phyloP scores from a whole-genome alignment of 1,140 invertebrate genomes.

The Thereuonema tuberculata region DNA sequence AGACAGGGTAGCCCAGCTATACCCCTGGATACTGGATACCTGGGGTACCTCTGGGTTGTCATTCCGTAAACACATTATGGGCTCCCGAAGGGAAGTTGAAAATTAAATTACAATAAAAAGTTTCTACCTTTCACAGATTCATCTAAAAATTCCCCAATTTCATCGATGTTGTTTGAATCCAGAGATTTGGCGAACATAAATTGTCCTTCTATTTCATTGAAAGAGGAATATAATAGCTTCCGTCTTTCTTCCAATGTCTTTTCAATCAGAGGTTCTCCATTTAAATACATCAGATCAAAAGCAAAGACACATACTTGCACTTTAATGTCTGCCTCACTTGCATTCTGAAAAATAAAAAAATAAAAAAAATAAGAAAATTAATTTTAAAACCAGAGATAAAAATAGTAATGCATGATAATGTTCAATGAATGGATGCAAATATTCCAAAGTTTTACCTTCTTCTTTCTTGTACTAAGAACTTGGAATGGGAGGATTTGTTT shows the following conservation, averaged over 20 bases:
- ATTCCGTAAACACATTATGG: no score
- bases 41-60: no score
- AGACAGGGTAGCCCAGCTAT: no score
- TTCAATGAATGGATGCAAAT: no score
- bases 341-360: conserved; percentile 47
- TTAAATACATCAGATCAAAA: conserved; percentile 93
- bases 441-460: conserved; percentile 72
- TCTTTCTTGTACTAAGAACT: conserved; percentile 85
- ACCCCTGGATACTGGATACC: no score
- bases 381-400: background rate
- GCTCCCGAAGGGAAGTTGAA: no score
- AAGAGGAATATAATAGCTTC: conserved; percentile 55
- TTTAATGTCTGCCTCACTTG: conserved; percentile 74
- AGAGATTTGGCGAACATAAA: conserved; percentile 77
- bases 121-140: conserved; percentile 84
- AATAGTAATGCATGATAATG: no score
- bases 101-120: no score
- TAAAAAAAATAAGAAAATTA: background rate
- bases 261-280: conserved; percentile 72
- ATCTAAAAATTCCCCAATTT: conserved; percentile 87
- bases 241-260: conserved; percentile 63
- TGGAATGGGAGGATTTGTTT: conserved; percentile 95
- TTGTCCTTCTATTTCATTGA: conserved; percentile 59
- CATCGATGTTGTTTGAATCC: conserved; percentile 76
- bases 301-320: conserved; percentile 96